A percentile compares a stretch with the other conserved stretches of the same genome.
Evolutionary conservation across 2,113 vertebrate genomes (phyloP).

Genomic region (Atlantisia rogersi): DNA sequence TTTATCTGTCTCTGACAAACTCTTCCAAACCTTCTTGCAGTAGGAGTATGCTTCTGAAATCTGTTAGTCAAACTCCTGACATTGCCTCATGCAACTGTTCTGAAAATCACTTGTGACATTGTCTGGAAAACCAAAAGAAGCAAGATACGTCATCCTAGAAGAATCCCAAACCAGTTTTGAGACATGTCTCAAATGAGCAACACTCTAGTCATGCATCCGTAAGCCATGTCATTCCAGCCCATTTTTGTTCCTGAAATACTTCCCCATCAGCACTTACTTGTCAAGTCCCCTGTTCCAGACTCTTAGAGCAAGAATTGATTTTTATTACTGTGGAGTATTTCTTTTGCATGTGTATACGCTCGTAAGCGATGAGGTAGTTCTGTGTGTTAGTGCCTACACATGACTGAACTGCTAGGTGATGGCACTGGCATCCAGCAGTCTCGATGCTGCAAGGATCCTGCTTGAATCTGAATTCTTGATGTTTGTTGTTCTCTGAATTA

Average conservation of each 20-base stretch:
- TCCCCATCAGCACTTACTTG: background rate
- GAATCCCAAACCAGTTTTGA: background rate
- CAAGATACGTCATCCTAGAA: background rate
- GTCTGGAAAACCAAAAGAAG: background rate
- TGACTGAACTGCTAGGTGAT: background rate
- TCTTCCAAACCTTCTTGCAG: background rate
- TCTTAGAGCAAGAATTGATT: background rate
- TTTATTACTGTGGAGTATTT: background rate
- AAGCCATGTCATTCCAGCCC: background rate
- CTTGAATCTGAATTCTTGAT: background rate
- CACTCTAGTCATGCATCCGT: background rate
- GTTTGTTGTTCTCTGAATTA: constrained; percentile 24
- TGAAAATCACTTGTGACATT: background rate
- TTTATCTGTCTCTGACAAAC: constrained; percentile 11
- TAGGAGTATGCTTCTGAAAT: constrained; percentile 19
- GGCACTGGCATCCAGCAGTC: background rate
- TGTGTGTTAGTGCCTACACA: background rate
- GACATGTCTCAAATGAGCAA: background rate
- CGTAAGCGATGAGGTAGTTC: background rate
- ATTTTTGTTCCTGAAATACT: background rate
- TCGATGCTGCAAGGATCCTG: background rate
- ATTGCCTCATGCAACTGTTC: background rate
- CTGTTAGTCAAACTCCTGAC: background rate
- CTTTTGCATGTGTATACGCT: background rate
- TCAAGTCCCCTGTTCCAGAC: background rate